Base-by-base conservation (phyloP, 2,888 invertebrate species). In the Clusia tigrina region DNA sequence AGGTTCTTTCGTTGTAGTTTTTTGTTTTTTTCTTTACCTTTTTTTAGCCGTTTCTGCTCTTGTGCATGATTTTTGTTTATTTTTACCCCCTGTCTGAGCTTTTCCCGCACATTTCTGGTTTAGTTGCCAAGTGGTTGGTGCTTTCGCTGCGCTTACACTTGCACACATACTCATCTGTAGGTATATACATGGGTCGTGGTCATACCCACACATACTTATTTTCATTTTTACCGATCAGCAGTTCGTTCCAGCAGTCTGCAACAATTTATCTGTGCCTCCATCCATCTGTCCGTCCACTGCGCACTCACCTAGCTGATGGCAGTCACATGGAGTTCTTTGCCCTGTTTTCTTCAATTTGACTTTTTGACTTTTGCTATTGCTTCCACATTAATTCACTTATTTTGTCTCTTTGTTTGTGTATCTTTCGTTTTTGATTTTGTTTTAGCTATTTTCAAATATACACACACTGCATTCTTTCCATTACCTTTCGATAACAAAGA, bases 41-140 rank as follows among this genome's bases (percentile, higher is more conserved):
- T 37, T 46, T 15, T 59, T n/a, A n/a, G n/a, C 24, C 24, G 24
- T 24, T 56, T 20, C 52, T 60, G 48, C 48, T 60, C 5, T 24
- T 42, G 38, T 12, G 26, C 46, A 38, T 54, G 53, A 37, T 6
- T 59, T 24, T 54, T 53, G 32, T 22, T 59, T n/a, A 17, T 24
- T 18, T 37, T 42, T 42, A n/a, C 12, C 10, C 42, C 10, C n/a
- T n/a, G 3, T 48, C n/a, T 42, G 42, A 9, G 42, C 42, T n/a
- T 42, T 42, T 42, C 3, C 42, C 42, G n/a, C 42, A 42, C n/a
- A n/a, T 42, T n/a, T 42, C 42, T 9, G 42, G 12, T 32, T 42
- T n/a, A n/a, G 42, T 42, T 42, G 42, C 42, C 42, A 42, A 42
- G 12, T 42, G 42, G 42, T 42, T 42, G 42, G 42, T n/a, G n/a